Conservation (phyloP, 2,888 invertebrate genomes). For the Chrysodeixis includens region DNA sequence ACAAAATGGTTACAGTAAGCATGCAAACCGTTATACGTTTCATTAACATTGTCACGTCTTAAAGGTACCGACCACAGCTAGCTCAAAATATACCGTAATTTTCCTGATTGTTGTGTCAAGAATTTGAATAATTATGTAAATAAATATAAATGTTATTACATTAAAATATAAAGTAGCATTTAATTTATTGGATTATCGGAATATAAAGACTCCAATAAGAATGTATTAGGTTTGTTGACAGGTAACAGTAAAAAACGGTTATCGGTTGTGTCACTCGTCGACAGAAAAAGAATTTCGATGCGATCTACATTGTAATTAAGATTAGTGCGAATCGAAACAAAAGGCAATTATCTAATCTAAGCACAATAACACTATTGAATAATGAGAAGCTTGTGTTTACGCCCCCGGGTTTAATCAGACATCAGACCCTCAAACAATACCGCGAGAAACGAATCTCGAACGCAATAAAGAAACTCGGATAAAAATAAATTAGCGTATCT, state of each 20-base stretch:
- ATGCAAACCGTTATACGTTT: constrained; percentile 72
- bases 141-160: constrained; percentile 45
- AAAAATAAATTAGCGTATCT: constrained; percentile 86
- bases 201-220: constrained; percentile 37
- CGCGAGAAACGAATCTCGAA: constrained; percentile 75
- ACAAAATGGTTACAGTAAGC: constrained; percentile 40
- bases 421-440: constrained; percentile 79
- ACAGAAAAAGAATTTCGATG: constrained; percentile 4
- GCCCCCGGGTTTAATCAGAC: constrained; percentile 70
- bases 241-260: constrained; percentile 20
- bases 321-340: constrained; percentile 40
- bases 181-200: constrained; percentile 43
- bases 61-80: constrained; percentile 38
- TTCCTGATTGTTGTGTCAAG: constrained; percentile 46
- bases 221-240: constrained; percentile 30
- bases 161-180: constrained; percentile 43
- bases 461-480: constrained; percentile 82
- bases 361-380: constrained; percentile 56
- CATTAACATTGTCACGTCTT: constrained; percentile 79
- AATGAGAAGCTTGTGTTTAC: constrained; percentile 57
- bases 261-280: constrained; percentile 18
- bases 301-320: constrained; percentile 49
- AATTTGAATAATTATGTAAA: constrained; percentile 57
- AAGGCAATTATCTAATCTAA: constrained; percentile 54
- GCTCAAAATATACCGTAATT: constrained; percentile 52